Evolutionary conservation across 2,888 invertebrate species (phyloP), one percentile per base, ranked within the genome.

Genomic region (Diloba caeruleocephala): DNA sequence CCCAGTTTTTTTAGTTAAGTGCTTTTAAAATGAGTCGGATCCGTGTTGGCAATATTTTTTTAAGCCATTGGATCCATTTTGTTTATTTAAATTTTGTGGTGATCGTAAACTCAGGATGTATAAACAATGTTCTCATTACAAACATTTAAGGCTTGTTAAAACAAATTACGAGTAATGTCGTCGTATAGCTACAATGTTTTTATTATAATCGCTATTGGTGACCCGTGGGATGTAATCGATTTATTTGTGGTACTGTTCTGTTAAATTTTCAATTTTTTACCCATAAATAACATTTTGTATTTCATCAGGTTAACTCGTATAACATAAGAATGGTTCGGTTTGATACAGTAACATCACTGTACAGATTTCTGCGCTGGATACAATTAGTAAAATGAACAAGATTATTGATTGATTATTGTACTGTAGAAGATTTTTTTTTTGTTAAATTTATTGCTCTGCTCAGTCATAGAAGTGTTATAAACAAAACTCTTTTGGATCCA

Each of bases 211-310:
- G 83, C 82, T 84, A 72, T 73, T 78, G 64, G 72, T 72, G 67
- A 75, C 61, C 74, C 68, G 62, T 70, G 61, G 62, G 66, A 76
- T 71, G 67, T 66, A 75, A 76, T 51, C 54, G 57, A 73, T 41
- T 60, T 50, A 53, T 83, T n/a, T 82, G 70, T 83, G 76, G 81
- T 84, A 84, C 88, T 90, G 89, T 89, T 88, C 84, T 81, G 72
- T 82, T 83, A 78, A 80, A 79, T 74, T 34, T 33, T 15, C 15
- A 36, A 49, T 45, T 42, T 49, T 42, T 60, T 51, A 54, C 45
- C 57, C 32, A 19, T 55, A 43, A 64, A 50, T 71, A 66, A 70
- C 63, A 50, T 54, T 49, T 60, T 62, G 37, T 55, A 49, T 69
- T 54, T 63, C 59, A 60, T 63, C 49, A 67, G 61, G 71, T 51